Evolutionary conservation across 2,113 vertebrate species (phyloP).

Genomic region (rabbit (Oryctolagus cuniculus)): mOryCun1.1 NC_091443.1:80677501-80678000

Average conservation of each 20-base stretch:
- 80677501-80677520: not conserved
- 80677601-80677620: not conserved
- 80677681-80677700: constrained; percentile 58
- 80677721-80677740: constrained; percentile 39
- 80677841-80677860: constrained; percentile 86
- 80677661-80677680: not conserved
- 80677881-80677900: constrained; percentile 88
- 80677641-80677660: not conserved
- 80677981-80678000: constrained; percentile 88
- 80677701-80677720: constrained; percentile 70
- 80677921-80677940: constrained; percentile 91
- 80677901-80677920: constrained; percentile 89
- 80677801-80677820: constrained; percentile 84
- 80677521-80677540: not conserved
- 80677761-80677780: constrained; percentile 81
- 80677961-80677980: constrained; percentile 89
- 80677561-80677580: not conserved
- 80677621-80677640: constrained; percentile 48
- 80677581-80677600: not conserved
- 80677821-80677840: constrained; percentile 88
- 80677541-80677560: not conserved
- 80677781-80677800: constrained; percentile 73
- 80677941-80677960: constrained; percentile 90
- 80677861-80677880: constrained; percentile 90
- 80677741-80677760: constrained; percentile 76